These are phyloP conservation scores for Cebidichthys violaceus DNA, from an alignment of 2,113 vertebrate genomes.

Conservation along the genomic window DNA sequence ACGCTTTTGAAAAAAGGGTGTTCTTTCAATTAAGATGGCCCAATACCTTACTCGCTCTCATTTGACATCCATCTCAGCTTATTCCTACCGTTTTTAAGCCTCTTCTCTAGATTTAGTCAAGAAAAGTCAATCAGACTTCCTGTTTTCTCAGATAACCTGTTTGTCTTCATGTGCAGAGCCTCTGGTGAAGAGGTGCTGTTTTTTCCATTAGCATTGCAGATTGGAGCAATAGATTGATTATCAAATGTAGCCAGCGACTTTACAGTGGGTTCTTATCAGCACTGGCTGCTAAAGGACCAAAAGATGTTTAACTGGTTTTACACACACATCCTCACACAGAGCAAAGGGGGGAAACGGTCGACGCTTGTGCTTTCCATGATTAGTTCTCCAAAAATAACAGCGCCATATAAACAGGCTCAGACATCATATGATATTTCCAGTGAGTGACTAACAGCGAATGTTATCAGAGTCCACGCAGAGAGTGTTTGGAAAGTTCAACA, in stretches of 20 bases:
- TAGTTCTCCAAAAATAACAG: constrained; percentile 72
- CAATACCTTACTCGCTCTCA: not conserved
- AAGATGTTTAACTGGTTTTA: constrained; percentile 36
- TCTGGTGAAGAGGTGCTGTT: constrained; percentile 14
- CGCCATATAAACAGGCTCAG: constrained; percentile 45
- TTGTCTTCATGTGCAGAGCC: constrained; percentile 37
- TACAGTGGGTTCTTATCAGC: constrained; percentile 36
- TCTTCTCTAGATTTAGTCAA: constrained; percentile 5
- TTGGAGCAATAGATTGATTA: constrained; percentile 24
- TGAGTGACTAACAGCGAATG: constrained; percentile 71
- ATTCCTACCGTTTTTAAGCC: not conserved
- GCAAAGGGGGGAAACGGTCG: constrained; percentile 38
- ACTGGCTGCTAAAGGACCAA: constrained; percentile 3
- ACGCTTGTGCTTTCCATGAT: constrained; percentile 44
- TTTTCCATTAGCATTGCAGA: constrained; percentile 40
- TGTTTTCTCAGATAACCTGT: constrained; percentile 52
- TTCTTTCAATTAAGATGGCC: not conserved
- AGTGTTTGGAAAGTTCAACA: constrained; percentile 71
- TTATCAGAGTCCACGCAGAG: constrained; percentile 70
- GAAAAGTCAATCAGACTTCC: constrained; percentile 37
- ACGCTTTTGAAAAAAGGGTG: not conserved
- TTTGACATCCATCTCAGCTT: not conserved
- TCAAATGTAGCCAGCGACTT: constrained; percentile 4
- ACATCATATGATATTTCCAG: constrained; percentile 71
- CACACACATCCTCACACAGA: constrained; percentile 4